Percentiles rank a stretch among this genome's conserved stretches.
Conservation (phyloP, 2,113 vertebrate genomes). For the Megaptera novaeangliae region DNA sequence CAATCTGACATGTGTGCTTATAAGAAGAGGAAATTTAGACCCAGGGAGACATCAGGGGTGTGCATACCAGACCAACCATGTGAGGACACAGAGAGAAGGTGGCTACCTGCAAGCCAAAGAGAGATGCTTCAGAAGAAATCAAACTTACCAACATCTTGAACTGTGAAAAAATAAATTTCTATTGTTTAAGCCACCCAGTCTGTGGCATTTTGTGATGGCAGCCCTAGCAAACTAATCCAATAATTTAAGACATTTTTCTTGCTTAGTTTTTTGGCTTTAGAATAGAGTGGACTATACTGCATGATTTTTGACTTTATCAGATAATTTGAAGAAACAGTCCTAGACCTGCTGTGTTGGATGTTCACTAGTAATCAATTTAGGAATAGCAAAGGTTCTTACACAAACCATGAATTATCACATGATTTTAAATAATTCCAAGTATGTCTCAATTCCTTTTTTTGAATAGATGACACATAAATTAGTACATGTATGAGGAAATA, state of each 20-base stretch:
- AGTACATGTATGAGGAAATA: neutral
- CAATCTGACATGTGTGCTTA: neutral
- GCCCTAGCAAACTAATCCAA: neutral
- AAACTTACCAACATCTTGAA: neutral
- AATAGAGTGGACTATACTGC: neutral
- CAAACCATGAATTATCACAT: neutral
- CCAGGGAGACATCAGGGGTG: too few relatives aligned
- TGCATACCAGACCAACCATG: rapidly evolving
- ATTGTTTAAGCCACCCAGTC: neutral
- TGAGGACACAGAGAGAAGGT: neutral
- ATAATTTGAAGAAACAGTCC: neutral
- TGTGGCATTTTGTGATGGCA: neutral
- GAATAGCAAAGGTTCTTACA: neutral
- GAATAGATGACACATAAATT: neutral
- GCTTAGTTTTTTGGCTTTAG: neutral
- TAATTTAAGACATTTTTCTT: neutral
- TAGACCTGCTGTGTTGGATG: neutral
- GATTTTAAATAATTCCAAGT: conserved; percentile 12
- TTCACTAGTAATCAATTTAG: neutral
- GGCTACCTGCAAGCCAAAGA: neutral
- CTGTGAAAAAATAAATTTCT: neutral
- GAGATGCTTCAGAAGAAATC: neutral
- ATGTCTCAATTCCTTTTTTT: neutral
- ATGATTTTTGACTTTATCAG: neutral
- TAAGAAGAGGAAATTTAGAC: neutral